phyloP scores from a whole-genome alignment of 2,888 invertebrate genomes.

The Lissocephala sabroskyi region DNA sequence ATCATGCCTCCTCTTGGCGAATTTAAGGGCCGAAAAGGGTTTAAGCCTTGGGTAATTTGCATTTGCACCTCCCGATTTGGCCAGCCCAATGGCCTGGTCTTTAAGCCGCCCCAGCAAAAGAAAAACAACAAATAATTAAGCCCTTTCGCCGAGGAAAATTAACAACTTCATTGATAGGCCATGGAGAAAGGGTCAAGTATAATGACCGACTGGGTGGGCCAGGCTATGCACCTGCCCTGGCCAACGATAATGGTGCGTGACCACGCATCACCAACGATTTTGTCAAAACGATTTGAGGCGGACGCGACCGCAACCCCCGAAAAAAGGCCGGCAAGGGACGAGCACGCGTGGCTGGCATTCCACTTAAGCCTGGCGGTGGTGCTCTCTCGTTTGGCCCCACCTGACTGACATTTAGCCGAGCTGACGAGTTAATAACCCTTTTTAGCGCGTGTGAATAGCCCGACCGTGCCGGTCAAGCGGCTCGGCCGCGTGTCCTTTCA shows the following conservation, averaged over 20 bases:
- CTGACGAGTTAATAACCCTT: slow-evolving; percentile 71
- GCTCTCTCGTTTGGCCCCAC: slow-evolving; percentile 22
- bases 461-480: slow-evolving; percentile 9
- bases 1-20: slow-evolving; percentile 19
- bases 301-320: not conserved
- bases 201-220: not conserved
- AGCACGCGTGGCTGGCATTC: slow-evolving; percentile 9
- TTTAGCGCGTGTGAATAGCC: slow-evolving; percentile 63
- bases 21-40: not conserved
- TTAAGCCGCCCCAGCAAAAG: slow-evolving; percentile 6
- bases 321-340: not conserved
- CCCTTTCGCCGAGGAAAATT: slow-evolving; percentile 39
- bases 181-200: not conserved
- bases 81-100: not conserved
- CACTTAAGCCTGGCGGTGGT: slow-evolving; percentile 10
- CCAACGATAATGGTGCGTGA: slow-evolving; percentile 67
- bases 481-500: slow-evolving; percentile 1
- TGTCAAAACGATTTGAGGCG: slow-evolving; percentile 43
- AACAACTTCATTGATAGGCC: slow-evolving; percentile 64
- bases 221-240: not conserved
- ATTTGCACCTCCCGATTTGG: slow-evolving; percentile 3
- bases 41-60: slow-evolving; percentile 19
- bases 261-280: slow-evolving; percentile 66
- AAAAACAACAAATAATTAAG: slow-evolving; percentile 33
- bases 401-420: slow-evolving; percentile 58